phyloP scores from a whole-genome alignment of 92 coral and sea anemone species.

The Epizoanthus scotinus region DNA sequence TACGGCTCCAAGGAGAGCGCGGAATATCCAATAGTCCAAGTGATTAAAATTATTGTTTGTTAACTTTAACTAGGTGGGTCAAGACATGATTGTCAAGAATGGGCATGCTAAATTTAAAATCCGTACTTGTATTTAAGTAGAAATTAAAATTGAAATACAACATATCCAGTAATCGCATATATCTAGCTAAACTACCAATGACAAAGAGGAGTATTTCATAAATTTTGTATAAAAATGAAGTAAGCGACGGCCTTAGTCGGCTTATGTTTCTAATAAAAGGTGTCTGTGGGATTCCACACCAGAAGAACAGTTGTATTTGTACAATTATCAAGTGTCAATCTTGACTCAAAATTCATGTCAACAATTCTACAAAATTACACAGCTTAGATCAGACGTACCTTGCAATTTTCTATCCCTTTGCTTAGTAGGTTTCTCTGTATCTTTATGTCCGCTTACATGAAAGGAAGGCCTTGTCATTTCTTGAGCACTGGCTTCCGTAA shows the following conservation, averaged over 20 bases:
- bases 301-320: background rate
- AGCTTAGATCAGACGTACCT: slow-evolving; percentile 3
- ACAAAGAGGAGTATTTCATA: too few relatives aligned
- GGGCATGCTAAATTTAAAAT: background rate
- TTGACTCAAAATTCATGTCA: background rate
- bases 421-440: slow-evolving; percentile 3
- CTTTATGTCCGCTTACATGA: slow-evolving; percentile 12
- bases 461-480: slow-evolving; percentile 14
- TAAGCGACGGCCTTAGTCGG: background rate
- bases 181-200: too few relatives aligned
- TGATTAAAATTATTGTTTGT: background rate
- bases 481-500: slow-evolving; percentile 17
- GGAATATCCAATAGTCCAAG: background rate
- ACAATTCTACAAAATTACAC: background rate
- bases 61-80: slow-evolving; percentile 11
- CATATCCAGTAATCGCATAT: too few relatives aligned
- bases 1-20: background rate
- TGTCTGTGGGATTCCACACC: background rate
- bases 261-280: slow-evolving; percentile 3
- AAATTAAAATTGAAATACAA: background rate
- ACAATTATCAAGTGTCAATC: background rate
- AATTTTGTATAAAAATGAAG: background rate
- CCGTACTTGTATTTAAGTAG: background rate
- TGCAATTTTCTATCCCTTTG: slow-evolving; percentile 12
- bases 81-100: background rate